Percentiles rank a stretch among this genome's conserved stretches.
phyloP scores from a whole-genome alignment of 2,797 vertebrate species.

The Moxostoma hubbsi region DNA sequence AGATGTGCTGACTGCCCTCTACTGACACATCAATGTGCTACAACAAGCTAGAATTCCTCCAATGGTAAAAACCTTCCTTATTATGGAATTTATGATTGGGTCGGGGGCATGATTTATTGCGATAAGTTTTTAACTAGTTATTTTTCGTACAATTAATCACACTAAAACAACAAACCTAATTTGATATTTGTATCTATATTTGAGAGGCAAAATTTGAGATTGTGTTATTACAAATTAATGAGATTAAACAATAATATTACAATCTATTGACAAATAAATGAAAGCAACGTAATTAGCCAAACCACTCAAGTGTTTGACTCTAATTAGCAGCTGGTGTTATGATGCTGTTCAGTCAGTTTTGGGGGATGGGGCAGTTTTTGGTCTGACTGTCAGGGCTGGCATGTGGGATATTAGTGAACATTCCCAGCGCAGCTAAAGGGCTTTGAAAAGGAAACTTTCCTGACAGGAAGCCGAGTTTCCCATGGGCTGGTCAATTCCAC shows the following conservation, averaged over 20 bases:
- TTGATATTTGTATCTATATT: no score
- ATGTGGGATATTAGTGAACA: slow-evolving; percentile 79
- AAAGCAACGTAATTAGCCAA: not conserved
- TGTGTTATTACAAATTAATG: no score
- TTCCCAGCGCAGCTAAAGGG: slow-evolving; percentile 81
- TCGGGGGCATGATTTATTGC: no score
- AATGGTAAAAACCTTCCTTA: no score
- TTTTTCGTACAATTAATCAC: no score
- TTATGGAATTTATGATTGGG: no score
- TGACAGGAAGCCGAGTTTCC: slow-evolving; percentile 85
- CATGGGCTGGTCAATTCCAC: slow-evolving; percentile 82
- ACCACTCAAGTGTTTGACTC: not conserved
- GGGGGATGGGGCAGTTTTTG: slow-evolving; percentile 50
- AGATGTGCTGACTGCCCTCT: no score
- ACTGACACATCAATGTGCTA: no score
- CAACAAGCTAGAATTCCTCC: no score
- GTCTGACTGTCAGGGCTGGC: slow-evolving; percentile 74
- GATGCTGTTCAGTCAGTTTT: slow-evolving; percentile 65
- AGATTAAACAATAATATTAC: not conserved
- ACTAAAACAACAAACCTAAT: no score
- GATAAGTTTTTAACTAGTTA: no score
- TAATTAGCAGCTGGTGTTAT: not conserved
- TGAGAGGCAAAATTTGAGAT: no score
- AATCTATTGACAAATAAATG: not conserved
- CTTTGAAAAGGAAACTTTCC: slow-evolving; percentile 91